phyloP scores from a whole-genome alignment of 2,888 invertebrate genomes.

The Harpalus rubripes region DNA sequence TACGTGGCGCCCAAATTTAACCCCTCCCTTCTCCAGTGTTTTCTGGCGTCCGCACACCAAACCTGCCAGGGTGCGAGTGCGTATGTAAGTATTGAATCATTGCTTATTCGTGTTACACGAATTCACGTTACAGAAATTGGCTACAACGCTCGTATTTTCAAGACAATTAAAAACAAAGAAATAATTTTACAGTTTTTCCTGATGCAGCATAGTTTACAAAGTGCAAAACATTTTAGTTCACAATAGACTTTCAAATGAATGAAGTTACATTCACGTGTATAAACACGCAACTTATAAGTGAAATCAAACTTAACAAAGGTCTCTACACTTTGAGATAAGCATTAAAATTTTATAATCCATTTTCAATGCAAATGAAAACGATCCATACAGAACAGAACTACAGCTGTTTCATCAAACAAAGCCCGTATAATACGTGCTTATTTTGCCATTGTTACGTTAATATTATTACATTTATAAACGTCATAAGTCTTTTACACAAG shows the following conservation, averaged over 20 bases:
- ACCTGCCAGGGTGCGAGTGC: too few relatives aligned
- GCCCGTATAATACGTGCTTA: constrained; percentile 36
- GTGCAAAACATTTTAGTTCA: background rate
- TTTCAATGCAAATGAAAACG: background rate
- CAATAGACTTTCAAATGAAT: background rate
- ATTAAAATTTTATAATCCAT: constrained; percentile 7
- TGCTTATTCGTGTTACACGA: too few relatives aligned
- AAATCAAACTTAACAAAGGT: constrained; percentile 24
- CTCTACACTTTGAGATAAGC: background rate
- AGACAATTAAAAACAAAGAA: background rate
- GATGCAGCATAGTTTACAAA: background rate
- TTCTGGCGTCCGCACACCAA: too few relatives aligned
- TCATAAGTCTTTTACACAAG: constrained; percentile 42
- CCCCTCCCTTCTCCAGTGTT: too few relatives aligned
- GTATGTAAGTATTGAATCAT: too few relatives aligned
- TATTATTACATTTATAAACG: constrained; percentile 56
- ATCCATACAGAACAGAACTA: too few relatives aligned
- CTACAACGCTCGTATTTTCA: too few relatives aligned
- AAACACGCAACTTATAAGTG: background rate
- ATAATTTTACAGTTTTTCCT: background rate
- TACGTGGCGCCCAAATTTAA: too few relatives aligned
- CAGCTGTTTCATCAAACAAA: background rate
- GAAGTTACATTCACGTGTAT: background rate
- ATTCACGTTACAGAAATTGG: too few relatives aligned
- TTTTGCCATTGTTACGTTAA: constrained; percentile 49